Evolutionary conservation across 1,140 invertebrate species (phyloP), one percentile per base, ranked within the genome.

Genomic region (Diprion similis): DNA sequence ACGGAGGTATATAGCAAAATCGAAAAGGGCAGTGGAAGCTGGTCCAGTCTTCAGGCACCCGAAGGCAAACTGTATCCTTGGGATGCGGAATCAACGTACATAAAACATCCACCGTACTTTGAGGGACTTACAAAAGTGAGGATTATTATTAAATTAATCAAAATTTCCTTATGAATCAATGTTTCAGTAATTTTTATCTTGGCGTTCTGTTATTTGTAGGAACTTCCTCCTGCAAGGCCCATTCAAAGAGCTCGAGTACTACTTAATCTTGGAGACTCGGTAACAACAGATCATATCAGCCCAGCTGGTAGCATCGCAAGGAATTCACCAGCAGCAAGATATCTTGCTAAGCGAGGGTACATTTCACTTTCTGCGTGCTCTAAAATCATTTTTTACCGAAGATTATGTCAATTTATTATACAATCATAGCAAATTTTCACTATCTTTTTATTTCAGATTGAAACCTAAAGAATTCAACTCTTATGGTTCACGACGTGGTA

Each of bases 261-360:
- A 45, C 89, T 99, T 2, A 92, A 95, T 81, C 90, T 99, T 68
- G 96, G 97, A 0, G 97, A 99, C 87, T 98, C 96, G 0, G 96
- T 99, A 1, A 99, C 97, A 6, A 99, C 98, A 0, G 98, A 99
- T 89, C 98, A 99, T 85, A 99, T 99, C 72, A 98, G 97, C 46
- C 98, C 98, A 1, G 98, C 98, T 71, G 98, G 98, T 10, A 98
- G 96, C 48, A 99, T 99, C 82, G 95, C 97, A 1, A 89, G 98
- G 45, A 98, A 95, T 85, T 98, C 96, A 74, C 94, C 98, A 0
- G 98, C 98, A 8, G 98, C 98, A 0, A 91, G 96, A 82, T 99
- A 95, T 89, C 89, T 98, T 0, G 91, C 93, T 0, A 87, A 89
- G 69, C 90, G 91, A 81, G 95, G 95, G 93, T 96, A 83, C 84